Base-by-base conservation (phyloP, 1,140 invertebrate genomes). In the Eubasilissa regina region DNA sequence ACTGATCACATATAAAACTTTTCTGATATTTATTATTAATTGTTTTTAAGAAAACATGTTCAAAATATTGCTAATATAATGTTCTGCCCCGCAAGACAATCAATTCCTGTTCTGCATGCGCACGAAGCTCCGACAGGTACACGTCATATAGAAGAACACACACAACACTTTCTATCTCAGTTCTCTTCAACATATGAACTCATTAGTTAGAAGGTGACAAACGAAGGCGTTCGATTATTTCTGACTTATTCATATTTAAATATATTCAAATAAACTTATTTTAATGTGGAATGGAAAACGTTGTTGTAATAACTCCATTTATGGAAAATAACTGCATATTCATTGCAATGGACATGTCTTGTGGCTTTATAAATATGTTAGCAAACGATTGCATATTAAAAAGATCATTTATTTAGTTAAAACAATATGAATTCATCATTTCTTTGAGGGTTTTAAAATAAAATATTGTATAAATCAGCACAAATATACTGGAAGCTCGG, bases 31-130 rank as follows among this genome's bases (percentile, higher is more conserved):
- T n/a, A n/a, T n/a, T n/a, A n/a, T n/a, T n/a, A n/a, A n/a, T n/a
- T n/a, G n/a, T n/a, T n/a, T n/a, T n/a, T 35, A 35, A 35, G 1
- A 6, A 35, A 35, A 35, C 6, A 35, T 35, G 6, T 35, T 35
- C 6, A 35, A 35, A 35, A 35, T 35, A 35, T 35, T 35, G 25
- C 6, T 35, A 66, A 55, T 78, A 51, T 58, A 12, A 51, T 64
- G 53, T 53, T 80, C 55, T 47, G 66, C 75, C 47, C 68, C 47
- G 45, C 21, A 79, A 77, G 77, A 73, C 64, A 81, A 81, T 81
- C 80, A 79, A 81, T 81, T 79, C 80, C 62, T 73, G 77, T 81
- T 68, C 73, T 79, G 60, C 80, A 81, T 79, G 80, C 80, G 64
- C 80, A 81, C 75, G 80, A 79, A 70, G 73, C 70, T 66, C 35